These are phyloP conservation scores for Clunio marinus DNA, from an alignment of 2,888 invertebrate genomes.

Conservation along the genomic window DNA sequence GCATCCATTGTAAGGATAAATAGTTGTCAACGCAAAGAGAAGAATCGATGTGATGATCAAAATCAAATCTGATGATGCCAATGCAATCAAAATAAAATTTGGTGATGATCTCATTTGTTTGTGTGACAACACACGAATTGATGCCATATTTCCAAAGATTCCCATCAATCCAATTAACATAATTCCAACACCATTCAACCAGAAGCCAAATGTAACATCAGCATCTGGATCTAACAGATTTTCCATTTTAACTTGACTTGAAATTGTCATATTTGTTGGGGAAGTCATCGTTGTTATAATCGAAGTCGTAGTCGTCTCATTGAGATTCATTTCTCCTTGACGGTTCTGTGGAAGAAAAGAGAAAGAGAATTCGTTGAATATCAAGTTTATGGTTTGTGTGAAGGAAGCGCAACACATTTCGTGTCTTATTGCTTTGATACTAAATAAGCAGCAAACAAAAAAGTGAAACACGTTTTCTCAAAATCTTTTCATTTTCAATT, in stretches of 20 bases:
- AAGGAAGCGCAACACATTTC: too few species aligned
- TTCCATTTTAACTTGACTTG: too few species aligned
- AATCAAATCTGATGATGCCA: conserved; percentile 90
- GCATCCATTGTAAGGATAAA: conserved; percentile 75
- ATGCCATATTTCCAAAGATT: conserved; percentile 82
- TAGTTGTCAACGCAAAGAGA: conserved; percentile 80
- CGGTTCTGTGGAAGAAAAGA: neutral
- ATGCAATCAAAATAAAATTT: conserved; percentile 86
- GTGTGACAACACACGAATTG: conserved; percentile 83
- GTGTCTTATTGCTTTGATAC: too few species aligned
- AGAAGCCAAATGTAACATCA: conserved; percentile 12
- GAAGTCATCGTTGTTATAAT: neutral
- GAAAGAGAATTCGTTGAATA: too few species aligned
- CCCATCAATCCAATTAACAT: conserved; percentile 59
- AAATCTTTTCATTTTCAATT: too few species aligned
- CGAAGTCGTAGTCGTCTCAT: neutral
- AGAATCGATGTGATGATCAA: conserved; percentile 80
- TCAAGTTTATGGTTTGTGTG: too few species aligned
- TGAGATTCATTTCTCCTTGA: neutral
- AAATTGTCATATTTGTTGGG: too few species aligned
- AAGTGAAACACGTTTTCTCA: too few species aligned
- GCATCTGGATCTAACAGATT: neutral
- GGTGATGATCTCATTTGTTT: conserved; percentile 96
- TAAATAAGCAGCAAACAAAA: too few species aligned
- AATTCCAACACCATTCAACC: conserved; percentile 13